Percentiles rank a stretch among this genome's conserved stretches.
phyloP scores from a whole-genome alignment of 2,797 vertebrate genomes.

The Hemibagrus guttatus region DNA sequence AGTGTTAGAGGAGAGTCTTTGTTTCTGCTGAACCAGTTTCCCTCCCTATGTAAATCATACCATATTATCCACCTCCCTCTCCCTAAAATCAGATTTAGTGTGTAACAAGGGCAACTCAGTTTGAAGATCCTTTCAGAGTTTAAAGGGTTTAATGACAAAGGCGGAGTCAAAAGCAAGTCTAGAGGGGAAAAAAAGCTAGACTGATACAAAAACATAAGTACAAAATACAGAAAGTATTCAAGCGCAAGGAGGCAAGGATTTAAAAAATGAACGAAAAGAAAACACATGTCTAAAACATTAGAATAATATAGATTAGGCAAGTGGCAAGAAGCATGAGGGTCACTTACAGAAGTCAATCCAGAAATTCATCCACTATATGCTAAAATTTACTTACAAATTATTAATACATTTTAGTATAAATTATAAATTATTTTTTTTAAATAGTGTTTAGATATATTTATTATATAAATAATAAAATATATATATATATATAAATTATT shows the following conservation, averaged over 20 bases:
- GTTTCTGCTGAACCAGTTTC: neutral
- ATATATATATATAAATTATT: no score
- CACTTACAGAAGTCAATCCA: neutral
- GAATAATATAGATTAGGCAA: neutral
- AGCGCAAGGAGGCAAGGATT: neutral
- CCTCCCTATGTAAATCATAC: neutral
- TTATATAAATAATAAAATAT: no score
- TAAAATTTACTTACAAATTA: no score
- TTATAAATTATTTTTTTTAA: no score
- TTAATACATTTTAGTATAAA: no score
- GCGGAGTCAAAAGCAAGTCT: neutral
- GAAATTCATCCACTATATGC: neutral
- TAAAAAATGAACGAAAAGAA: neutral
- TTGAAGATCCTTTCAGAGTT: neutral
- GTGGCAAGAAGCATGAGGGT: neutral
- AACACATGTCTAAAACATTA: neutral
- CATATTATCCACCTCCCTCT: neutral
- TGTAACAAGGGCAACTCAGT: neutral
- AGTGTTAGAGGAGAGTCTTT: neutral
- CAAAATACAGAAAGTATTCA: neutral
- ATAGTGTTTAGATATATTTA: no score
- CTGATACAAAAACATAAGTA: neutral
- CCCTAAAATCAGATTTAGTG: neutral
- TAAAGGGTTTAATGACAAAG: neutral
- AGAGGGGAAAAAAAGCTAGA: neutral